Evolutionary conservation across 2,888 invertebrate genomes (phyloP), one percentile per base, ranked within the genome.

Genomic region (Lithophane socia): DNA sequence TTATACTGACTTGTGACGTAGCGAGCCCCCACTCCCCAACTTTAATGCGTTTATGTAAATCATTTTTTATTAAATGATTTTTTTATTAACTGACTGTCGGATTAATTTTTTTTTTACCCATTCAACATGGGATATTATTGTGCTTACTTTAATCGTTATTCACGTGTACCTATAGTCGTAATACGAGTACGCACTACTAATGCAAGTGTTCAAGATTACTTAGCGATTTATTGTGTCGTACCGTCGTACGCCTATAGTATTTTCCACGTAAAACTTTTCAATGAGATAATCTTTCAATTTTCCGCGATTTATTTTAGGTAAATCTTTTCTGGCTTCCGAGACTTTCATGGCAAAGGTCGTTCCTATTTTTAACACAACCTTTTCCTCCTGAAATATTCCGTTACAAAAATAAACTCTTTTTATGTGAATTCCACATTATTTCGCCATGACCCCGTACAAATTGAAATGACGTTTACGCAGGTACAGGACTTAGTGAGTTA

Each of bases 401-500:
- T 63, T 42, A 61, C 42, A 52, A 58, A 60, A 60, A 63, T 37
- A 47, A 64, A 66, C 37, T 70, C 49, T 56, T 86, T 67, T 86
- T 75, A 84, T 80, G 80, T 60, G 63, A 75, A 87, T 84, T 74
- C n/a, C 65, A 63, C 56, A 75, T 84, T 74, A 79, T 83, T 86
- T 65, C 24, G 24, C 80, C 66, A 44, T 84, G 85, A 73, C 75
- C 72, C 69, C 60, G 80, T 87, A 70, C 85, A 80, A 84, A 84
- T 87, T 84, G 83, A 87, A 84, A 84, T 84, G 85, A 84, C 87
- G 84, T 84, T 86, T 87, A 79, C 73, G 85, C 72, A 80, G 80
- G 79, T 84, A 67, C 52, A 61, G 49, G 69, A 70, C 79, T 68
- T 73, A 86, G 65, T 84, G 87, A 87, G 65, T 87, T 84, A 84